A percentile compares a stretch with the other conserved stretches of the same genome.
These are phyloP conservation scores for Rhingia campestris DNA, from an alignment of 2,888 invertebrate genomes.

Conservation along the genomic window DNA sequence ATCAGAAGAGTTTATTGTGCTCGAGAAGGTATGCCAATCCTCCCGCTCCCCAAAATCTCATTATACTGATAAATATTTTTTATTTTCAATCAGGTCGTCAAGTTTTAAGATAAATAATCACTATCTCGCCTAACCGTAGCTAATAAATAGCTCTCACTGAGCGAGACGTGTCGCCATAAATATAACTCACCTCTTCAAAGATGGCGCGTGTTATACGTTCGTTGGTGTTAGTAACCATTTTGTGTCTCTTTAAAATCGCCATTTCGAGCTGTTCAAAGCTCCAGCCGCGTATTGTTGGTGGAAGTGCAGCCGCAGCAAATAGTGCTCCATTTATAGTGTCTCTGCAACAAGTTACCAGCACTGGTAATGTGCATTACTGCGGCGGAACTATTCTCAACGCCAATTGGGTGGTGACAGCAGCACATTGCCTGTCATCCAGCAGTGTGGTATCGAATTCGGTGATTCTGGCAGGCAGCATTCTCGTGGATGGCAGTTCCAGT, in stretches of 20 bases:
- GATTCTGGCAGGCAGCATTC: constrained; percentile 79
- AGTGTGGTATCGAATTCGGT: constrained; percentile 77
- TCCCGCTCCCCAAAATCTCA: constrained; percentile 13
- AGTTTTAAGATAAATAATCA: constrained; percentile 24
- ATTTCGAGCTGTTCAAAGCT: constrained; percentile 1
- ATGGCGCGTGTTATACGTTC: constrained; percentile 23
- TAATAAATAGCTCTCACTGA: constrained; percentile 30
- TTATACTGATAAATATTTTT: constrained; percentile 30
- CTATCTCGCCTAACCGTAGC: constrained; percentile 1
- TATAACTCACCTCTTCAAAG: neutral
- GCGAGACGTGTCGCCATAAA: constrained; percentile 1
- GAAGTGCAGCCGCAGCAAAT: constrained; percentile 76
- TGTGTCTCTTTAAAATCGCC: neutral
- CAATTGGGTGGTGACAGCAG: constrained; percentile 81
- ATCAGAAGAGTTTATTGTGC: too few relatives aligned
- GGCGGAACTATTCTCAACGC: constrained; percentile 79
- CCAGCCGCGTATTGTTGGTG: constrained; percentile 78
- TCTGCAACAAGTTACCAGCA: constrained; percentile 76
- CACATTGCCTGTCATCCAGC: constrained; percentile 78
- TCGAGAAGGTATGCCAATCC: neutral
- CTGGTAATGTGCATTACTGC: constrained; percentile 78
- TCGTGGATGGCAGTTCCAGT: constrained; percentile 76
- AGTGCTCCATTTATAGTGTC: constrained; percentile 80
- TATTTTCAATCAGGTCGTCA: constrained; percentile 24
- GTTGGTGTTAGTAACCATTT: constrained; percentile 2